Evolutionary conservation across 2,888 invertebrate species (phyloP), one percentile per base, ranked within the genome.

Genomic region (Sinelater perroti): DNA sequence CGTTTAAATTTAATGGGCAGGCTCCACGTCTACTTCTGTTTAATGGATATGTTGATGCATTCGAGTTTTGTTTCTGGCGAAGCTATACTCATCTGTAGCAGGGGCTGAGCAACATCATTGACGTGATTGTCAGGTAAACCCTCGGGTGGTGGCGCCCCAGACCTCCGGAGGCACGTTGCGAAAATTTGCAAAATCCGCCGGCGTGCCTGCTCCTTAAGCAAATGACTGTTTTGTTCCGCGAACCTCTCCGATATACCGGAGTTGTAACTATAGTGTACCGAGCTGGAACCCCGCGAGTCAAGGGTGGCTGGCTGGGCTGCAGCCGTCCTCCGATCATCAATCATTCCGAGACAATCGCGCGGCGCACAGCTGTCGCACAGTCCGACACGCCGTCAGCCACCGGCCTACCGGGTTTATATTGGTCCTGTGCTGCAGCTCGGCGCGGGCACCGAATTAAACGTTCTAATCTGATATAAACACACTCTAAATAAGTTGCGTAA

Each of bases 301-400:
- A 75, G 75, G 75, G 75, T 75, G 73, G 73, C 70, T 70, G 70
- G 69, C 70, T 70, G 70, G 69, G 72, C 70, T 53, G 70, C 74
- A 78, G 80, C 80, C 80, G 80, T 78, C 79, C 78, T 77, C n/a
- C 76, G 79, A 81, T 83, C 83, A 83, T 83, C 83, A 83, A 83
- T 83, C 83, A 83, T 83, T 72, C 78, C 72, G 78, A 79, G 79
- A 80, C 83, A 83, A 83, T 83, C 82, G 82, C 80, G 80, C 78
- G 76, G 79, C 78, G 80, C 81, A 81, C 83, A 83, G 82, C 82
- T 83, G 83, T 82, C 81, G 81, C 80, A 79, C 78, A 73, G 72
- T 71, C 73, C 73, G 72, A 73, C 72, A 68, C 67, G 68, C 69
- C 68, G 69, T 72, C 71, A 74, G 72, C 74, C 74, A 74, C 73